Conservation (phyloP, 2,888 invertebrate genomes). For the Euphydryas editha region DNA sequence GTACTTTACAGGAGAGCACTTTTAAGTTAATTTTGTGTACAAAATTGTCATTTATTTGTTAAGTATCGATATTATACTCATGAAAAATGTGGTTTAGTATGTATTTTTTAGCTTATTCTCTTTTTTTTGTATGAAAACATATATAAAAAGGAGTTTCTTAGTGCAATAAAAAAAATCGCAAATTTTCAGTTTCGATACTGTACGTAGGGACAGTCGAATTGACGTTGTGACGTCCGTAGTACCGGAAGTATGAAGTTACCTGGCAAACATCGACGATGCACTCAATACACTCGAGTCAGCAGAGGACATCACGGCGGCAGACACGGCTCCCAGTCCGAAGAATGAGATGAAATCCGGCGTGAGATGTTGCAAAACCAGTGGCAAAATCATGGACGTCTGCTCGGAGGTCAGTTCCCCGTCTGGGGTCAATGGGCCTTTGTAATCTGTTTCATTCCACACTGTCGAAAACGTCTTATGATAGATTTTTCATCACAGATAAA, state of each 20-base stretch:
- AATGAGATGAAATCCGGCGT: constrained; percentile 98
- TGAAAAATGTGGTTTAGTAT: no score
- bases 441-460: constrained; percentile 98
- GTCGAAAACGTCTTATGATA: constrained; percentile 29
- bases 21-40: no score
- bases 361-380: constrained; percentile 97
- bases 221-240: background rate
- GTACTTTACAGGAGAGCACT: no score
- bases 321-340: constrained; percentile 98
- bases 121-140: no score
- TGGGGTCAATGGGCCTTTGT: constrained; percentile 85
- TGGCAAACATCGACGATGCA: constrained; percentile 99
- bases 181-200: no score
- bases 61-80: no score
- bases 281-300: constrained; percentile 99
- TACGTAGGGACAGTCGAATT: no score
- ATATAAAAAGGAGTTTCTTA: no score
- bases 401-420: constrained; percentile 87
- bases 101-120: no score
- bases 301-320: constrained; percentile 99
- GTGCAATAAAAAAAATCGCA: no score
- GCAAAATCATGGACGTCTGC: constrained; percentile 97
- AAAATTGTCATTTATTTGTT: no score
- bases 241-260: constrained; percentile 51
- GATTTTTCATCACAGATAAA: background rate